phyloP scores from a whole-genome alignment of 2,113 vertebrate species.

The Castor canadensis region DNA sequence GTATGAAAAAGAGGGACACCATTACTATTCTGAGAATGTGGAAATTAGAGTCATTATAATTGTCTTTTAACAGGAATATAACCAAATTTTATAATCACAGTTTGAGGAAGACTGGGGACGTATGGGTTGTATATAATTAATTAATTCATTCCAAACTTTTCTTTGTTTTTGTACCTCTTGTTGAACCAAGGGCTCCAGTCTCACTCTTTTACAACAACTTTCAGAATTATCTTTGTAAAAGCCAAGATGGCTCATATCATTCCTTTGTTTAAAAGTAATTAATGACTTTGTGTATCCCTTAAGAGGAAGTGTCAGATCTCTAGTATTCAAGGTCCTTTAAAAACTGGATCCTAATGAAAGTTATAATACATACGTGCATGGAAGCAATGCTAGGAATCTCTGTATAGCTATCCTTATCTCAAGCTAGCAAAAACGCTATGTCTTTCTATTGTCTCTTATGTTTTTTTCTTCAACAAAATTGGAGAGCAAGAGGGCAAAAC shows the following conservation, averaged over 20 bases:
- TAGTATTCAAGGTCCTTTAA: neutral
- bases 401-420: no score
- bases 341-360: no score
- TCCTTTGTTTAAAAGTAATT: neutral
- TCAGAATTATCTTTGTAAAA: neutral
- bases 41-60: neutral
- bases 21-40: neutral
- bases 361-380: no score
- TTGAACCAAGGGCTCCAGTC: neutral
- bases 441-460: no score
- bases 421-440: no score
- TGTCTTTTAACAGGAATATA: neutral
- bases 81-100: neutral
- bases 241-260: neutral
- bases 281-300: neutral
- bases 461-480: no score
- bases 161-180: neutral
- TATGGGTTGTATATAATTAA: neutral
- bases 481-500: no score
- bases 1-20: neutral
- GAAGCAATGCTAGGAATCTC: no score
- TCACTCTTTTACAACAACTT: neutral
- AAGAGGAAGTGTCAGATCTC: neutral
- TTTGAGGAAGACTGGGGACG: neutral
- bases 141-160: neutral